A percentile compares a stretch with the other conserved stretches of the same genome.
Evolutionary conservation across 2,888 invertebrate genomes (phyloP).

Genomic region (Drosophila gaucha): DNA sequence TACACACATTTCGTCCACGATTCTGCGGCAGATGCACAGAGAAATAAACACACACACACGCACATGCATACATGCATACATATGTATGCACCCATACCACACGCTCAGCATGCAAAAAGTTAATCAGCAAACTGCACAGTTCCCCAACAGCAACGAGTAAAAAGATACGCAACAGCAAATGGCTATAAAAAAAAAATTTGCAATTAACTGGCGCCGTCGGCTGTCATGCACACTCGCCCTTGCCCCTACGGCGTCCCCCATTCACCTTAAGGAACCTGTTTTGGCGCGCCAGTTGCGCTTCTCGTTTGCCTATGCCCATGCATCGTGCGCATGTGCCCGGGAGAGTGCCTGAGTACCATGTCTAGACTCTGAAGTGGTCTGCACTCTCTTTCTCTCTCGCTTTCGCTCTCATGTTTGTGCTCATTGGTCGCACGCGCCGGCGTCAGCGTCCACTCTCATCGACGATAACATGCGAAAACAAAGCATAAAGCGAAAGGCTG

Average conservation of each 20-base stretch:
- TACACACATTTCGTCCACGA: constrained; percentile 30
- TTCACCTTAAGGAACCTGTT: constrained; percentile 70
- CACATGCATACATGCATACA: constrained; percentile 16
- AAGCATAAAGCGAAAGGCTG: constrained; percentile 45
- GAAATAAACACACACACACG: constrained; percentile 32
- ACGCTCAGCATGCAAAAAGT: constrained; percentile 76
- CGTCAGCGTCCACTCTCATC: constrained; percentile 24
- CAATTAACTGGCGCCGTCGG: constrained; percentile 79
- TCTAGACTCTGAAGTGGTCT: constrained; percentile 33
- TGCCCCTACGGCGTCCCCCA: constrained; percentile 20
- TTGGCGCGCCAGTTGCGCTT: constrained; percentile 68
- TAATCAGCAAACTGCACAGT: constrained; percentile 65
- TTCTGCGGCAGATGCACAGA: constrained; percentile 52
- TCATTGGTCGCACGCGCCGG: constrained; percentile 39
- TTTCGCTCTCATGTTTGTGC: constrained; percentile 5
- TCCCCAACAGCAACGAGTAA: constrained; percentile 32
- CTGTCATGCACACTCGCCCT: constrained; percentile 63
- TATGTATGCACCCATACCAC: constrained; percentile 25
- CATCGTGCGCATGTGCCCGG: constrained; percentile 60
- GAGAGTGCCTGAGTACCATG: constrained; percentile 16
- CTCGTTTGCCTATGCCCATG: constrained; percentile 34
- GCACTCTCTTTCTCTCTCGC: constrained; percentile 20
- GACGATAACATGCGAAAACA: constrained; percentile 56
- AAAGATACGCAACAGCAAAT: constrained; percentile 48
- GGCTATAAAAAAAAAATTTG: constrained; percentile 67